Evolutionary conservation across 2,888 invertebrate species (phyloP).

Genomic region (Megalurothrips usitatus): DNA sequence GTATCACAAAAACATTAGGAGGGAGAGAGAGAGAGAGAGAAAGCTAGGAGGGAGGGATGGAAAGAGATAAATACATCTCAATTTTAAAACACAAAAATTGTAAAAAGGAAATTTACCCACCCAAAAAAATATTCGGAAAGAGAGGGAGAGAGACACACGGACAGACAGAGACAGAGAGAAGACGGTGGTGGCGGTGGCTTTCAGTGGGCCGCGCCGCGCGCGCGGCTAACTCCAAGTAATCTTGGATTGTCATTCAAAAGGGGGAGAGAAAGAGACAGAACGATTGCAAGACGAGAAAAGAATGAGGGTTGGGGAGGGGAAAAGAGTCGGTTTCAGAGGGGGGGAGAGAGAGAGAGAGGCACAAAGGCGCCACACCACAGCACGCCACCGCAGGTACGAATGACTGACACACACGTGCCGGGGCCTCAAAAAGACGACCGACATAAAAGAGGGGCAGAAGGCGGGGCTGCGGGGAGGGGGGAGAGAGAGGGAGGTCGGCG

Average conservation of each 20-base stretch:
- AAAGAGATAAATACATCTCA: no score
- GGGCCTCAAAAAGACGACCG: conserved; percentile 3
- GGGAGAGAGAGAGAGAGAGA: no score
- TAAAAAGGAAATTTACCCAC: no score
- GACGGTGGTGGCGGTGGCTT: not conserved
- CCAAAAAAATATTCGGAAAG: no score
- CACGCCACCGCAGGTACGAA: not conserved
- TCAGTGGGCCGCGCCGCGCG: not conserved
- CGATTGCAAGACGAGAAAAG: not conserved
- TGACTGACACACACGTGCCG: not conserved
- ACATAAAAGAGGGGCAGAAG: not conserved
- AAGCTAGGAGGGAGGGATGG: no score
- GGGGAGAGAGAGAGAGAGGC: not conserved
- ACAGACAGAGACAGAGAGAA: no score
- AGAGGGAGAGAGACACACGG: no score
- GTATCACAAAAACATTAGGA: no score
- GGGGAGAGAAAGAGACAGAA: not conserved
- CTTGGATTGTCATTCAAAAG: conserved; percentile 25
- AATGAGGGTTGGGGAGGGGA: not conserved
- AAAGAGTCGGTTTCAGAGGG: not conserved
- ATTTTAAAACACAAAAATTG: no score
- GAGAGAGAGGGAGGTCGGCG: not conserved
- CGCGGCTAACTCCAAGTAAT: conserved; percentile 4
- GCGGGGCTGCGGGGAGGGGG: not conserved
- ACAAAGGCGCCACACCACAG: conserved; percentile 2